Base-by-base conservation (phyloP, 1,140 invertebrate species). In the Panagrolaimus sp. region DNA sequence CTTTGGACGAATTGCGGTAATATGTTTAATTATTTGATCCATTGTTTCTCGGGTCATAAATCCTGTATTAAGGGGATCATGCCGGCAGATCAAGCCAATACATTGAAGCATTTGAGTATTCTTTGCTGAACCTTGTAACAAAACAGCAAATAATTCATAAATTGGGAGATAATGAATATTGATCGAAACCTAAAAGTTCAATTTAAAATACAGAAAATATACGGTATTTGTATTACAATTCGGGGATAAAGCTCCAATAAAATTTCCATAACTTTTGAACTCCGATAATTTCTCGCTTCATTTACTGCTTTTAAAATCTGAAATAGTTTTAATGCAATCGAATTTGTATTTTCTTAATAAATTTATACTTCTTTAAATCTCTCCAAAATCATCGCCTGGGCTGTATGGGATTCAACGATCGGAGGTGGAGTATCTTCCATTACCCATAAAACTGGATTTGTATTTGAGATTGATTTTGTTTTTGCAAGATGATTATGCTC, bases 211-310 rank as follows among this genome's bases (percentile, higher is more conserved):
- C 1, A 46, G 88, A 67, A 89, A 89, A 83, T 93, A 90, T 75
- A 97, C 95, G 14, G 93, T 92, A 8, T 38, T 38, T 4, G 32
- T 4, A 38, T 28, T 21, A 92, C 93, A n/a, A 98, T 84, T 66
- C 94, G 87, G n/a, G 95, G 95, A 71, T 98, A 86, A 47, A 97
- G 88, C 26, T 89, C 89, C 68, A 97, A 87, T 10, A 98, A 83
- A 0, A 91, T 89, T 79, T 93, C 90, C 77, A 96, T 93, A 43
- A 96, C 90, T 83, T 92, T 89, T 0, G 87, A 84, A 58, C 89
- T 91, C 74, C 90, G 89, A 0, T 89, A 88, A 17, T 85, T 84
- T 67, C 89, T 87, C 73, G 94, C 91, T 48, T 88, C 87, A 83
- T 97, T 87, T 3, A 95, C 89, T 70, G 86, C 86, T 43, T 78